Base-by-base conservation (phyloP, 2,797 vertebrate genomes). In the Champsocephalus gunnari region DNA sequence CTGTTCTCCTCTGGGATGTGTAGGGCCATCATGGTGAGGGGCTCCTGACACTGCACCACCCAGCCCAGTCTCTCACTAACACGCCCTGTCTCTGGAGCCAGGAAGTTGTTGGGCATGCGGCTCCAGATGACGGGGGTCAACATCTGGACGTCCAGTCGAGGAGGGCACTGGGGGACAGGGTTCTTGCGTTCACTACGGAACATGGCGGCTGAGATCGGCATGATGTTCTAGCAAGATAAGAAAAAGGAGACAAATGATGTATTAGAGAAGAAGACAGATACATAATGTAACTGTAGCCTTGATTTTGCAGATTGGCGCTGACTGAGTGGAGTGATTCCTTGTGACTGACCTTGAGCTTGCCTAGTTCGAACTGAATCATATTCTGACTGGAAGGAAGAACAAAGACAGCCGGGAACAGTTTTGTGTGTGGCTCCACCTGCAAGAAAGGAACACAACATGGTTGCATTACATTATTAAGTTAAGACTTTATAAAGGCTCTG, bases 131-230 rank as follows among this genome's bases (percentile, higher is more conserved):
- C 96, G 0, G 97, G 97, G 0, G 95, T 96, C 83, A 99, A 86
- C 93, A 96, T 92, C 89, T 99, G 98, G 71, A 97, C 91, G 78
- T 94, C 95, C 50, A 98, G 84, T 56, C 97, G 89, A 0, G 97
- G 98, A 0, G 98, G 98, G 47, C 96, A 98, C 89, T 99, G 98
- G 0, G 98, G 98, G 0, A 96, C 95, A 0, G 97, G 90, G 90
- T 99, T 99, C 92, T 93, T 97, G 66, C 96, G 90, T 88, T 99
- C 98, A 1, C 97, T 99, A 59, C 96, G 92, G 86, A 99, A 99
- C 97, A 99, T 98, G 87, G 98, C 98, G 0, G 97, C 94, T 1
- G 98, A 99, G 88, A 99, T 95, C 0, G 98, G 98, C 97, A 98
- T 97, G 81, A 99, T 99, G 88, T 99, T 99, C 98, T 99, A 80